phyloP scores from a whole-genome alignment of 2,113 vertebrate species.

The Eidolon helvum region DNA sequence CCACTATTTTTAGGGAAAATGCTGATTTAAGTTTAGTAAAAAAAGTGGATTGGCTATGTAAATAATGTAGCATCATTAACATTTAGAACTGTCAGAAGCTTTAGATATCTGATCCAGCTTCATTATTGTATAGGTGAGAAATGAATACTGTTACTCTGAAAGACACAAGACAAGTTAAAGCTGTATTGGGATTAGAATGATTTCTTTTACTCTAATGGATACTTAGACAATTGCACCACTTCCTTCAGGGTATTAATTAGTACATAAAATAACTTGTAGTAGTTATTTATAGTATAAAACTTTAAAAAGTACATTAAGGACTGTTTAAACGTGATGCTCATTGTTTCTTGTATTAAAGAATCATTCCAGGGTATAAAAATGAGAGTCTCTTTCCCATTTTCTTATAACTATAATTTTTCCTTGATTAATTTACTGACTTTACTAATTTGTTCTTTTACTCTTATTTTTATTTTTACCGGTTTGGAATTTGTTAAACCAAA shows the following conservation, averaged over 20 bases:
- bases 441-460: neutral
- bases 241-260: constrained; percentile 27
- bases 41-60: neutral
- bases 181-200: neutral
- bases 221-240: neutral
- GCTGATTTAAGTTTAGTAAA: constrained; percentile 1
- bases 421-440: constrained; percentile 24
- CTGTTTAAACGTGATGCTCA: neutral
- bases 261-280: neutral
- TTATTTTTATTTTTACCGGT: neutral
- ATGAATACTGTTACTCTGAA: neutral
- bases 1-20: neutral
- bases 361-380: constrained; percentile 25
- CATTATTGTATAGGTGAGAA: neutral
- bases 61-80: neutral
- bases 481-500: constrained; percentile 1
- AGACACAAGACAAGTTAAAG: neutral
- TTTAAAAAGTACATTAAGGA: neutral
- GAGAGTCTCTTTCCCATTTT: neutral
- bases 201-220: neutral
- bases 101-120: neutral
- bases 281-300: constrained; percentile 6
- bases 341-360: constrained; percentile 30
- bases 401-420: neutral
- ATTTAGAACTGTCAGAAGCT: constrained; percentile 37